Evolutionary conservation across 2,797 vertebrate species (phyloP), one percentile per base, ranked within the genome.

Genomic region (Cryptoprocta ferox): DNA sequence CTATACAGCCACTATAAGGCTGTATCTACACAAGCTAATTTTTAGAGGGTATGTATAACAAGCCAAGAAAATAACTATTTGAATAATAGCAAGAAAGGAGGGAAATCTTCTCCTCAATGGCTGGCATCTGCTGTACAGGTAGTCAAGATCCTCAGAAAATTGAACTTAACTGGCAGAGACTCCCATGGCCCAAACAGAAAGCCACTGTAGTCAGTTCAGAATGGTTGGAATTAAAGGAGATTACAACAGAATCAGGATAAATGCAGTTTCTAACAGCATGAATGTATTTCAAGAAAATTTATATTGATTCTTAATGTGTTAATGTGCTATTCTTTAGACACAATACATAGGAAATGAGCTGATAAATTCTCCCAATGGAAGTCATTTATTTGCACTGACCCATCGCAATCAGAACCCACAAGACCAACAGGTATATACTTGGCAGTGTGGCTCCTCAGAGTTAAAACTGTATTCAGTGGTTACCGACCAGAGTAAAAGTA

Each of bases 81-180:
- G 66, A 93, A 95, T 76, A 93, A 95, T 39, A 97, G 39, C 78
- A 95, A 91, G 56, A 95, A 24, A 87, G 8, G 6, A 83, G 50
- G 19, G 28, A 94, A 90, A 81, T 26, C 6, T 96, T 65, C 63
- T 89, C 26, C 85, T 50, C 68, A 66, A 79, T 30, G 53, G 19
- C 75, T 94, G 50, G 7, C 48, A 89, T 89, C 32, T 94, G 56
- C 13, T 79, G 24, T 16, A 56, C 5, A 86, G 35, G 66, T 68
- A 66, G 39, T 75, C 30, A 73, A 35, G 6, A 13, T 94, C 86
- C 61, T 91, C 80, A 73, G 66, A 86, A 93, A 97, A 89, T 0
- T 84, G 61, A 92, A 81, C 63, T 89, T 13, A 87, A 90, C 19
- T 50, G 45, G 37, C 9, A 37, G 89, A 91, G 45, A 81, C 13